Evolutionary conservation across 2,888 invertebrate species (phyloP).

Genomic region (Lepidochrysops patricia): DNA sequence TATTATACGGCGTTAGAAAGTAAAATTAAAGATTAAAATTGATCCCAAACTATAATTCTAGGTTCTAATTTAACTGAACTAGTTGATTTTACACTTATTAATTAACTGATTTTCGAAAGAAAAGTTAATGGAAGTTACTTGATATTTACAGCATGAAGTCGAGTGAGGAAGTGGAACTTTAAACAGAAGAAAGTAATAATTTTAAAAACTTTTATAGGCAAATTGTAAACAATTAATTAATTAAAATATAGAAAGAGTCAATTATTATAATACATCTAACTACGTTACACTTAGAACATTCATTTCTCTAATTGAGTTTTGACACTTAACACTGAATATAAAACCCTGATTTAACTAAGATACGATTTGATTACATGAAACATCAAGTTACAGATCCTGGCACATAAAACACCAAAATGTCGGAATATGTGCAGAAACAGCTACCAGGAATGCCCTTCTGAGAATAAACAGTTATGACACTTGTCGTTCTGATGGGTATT

Average conservation of each 20-base stretch:
- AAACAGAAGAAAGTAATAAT: neutral
- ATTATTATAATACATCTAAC: conserved; percentile 1
- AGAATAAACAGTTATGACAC: too few species aligned
- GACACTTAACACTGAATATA: conserved; percentile 45
- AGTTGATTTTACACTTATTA: neutral
- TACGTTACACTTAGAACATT: conserved; percentile 15
- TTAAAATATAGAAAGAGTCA: too few species aligned
- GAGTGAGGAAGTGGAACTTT: neutral
- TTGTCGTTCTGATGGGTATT: too few species aligned
- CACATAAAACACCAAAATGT: neutral
- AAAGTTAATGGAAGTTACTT: neutral
- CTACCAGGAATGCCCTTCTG: too few species aligned
- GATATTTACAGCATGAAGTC: neutral
- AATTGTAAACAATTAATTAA: neutral
- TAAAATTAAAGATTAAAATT: neutral
- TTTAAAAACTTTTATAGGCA: neutral
- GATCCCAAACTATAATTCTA: conserved; percentile 9
- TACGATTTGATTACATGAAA: conserved; percentile 9
- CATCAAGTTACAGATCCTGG: neutral
- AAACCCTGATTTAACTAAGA: conserved; percentile 57
- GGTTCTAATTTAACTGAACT: neutral
- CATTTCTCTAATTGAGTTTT: conserved; percentile 44
- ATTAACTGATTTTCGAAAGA: neutral
- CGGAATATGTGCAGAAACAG: neutral
- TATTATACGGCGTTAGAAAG: conserved; percentile 16